Evolutionary conservation across 1,140 invertebrate genomes (phyloP), one percentile per base, ranked within the genome.

Genomic region (Drosophila suzukii): DNA sequence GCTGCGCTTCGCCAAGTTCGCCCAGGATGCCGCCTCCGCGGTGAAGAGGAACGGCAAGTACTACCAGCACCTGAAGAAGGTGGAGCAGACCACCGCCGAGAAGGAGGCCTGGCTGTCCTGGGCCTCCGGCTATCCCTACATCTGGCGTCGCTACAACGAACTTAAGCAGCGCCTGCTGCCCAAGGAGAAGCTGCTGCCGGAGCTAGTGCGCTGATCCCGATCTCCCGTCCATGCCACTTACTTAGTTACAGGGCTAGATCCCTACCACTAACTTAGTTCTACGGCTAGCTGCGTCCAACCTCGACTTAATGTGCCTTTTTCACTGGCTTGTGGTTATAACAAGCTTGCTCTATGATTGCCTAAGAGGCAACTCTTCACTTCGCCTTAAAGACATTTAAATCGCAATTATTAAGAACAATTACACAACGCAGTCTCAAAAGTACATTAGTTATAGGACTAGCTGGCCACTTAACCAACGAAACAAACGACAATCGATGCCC

Each of bases 11-110:
- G 90, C 90, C 39, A 65, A 72, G 11, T 91, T 68, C 27, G 85
- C 63, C 0, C 80, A 91, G 47, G 90, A 91, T 36, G 60, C 75
- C 20, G 86, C 86, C 0, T 54, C 80, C 0, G 53, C 56, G 1
- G 53, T 91, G 5, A 91, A 91, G 36, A 53, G 50, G 17, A 91
- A 91, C 38, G 73, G 38, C 11, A 91, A 91, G 72, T 91, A 91
- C 38, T 91, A 91, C 47, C 76, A 91, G 20, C 74, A 91, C 71
- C 57, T 91, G 49, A 65, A 75, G 10, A 73, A 91, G 12, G 86
- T 91, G 44, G 90, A 91, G 60, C 55, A 24, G 13, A 75, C 20
- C 12, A 88, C 90, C 13, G 65, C 72, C 17, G 59, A 36, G 15
- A 88, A 81, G 39, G 85, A 91, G 54, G 78, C 90, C 24, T 90